Base-by-base conservation (phyloP, 2,888 invertebrate genomes). In the Sinotaia quadrata region DNA sequence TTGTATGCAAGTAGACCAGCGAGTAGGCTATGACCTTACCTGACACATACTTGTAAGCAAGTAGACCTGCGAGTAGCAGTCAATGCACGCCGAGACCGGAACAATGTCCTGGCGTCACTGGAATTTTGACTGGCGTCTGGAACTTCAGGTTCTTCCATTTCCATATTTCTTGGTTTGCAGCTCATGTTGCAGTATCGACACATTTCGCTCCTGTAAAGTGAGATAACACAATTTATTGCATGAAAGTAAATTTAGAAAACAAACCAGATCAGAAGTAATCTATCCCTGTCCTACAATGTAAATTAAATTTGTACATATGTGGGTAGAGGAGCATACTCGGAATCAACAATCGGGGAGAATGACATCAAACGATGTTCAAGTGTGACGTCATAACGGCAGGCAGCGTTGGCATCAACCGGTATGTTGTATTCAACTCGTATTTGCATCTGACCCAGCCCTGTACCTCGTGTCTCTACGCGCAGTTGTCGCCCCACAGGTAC, bases 401-500 rank as follows among this genome's bases (percentile, higher is more conserved):
- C 52, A 4, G 63, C 54, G 56, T 74, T 74, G 21, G 67, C 57
- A n/a, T 72, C 70, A 24, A 72, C 60, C 2, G 74, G 72, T 0
- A 74, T 54, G 37, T 74, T 74, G 63, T 74, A 74, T 31, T 67
- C 72, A 18, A 74, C 69, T 12, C 61, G 60, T 2, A 74, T 66
- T n/a, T 74, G 71, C 71, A 74, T 72, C 54, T 74, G 74, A 10
- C 74, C 74, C 41, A 74, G 58, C n/a, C 74, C 74, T 7, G 72
- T 63, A 7, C 74, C 74, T 29, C 37, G 63, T 4, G 72, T 74
- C 29, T 59, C 47, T 18, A 74, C 68, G 21, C 69, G 66, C 44
- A 74, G 31, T 41, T 44, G 49, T 2, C 68, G 67, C 2, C 72
- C 69, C 36, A 74, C 67, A 8, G 74, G 72, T 21, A 74, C 74